Evolutionary conservation across 2,113 vertebrate genomes (phyloP).

Genomic region (Microcebus lehilahytsara): DNA sequence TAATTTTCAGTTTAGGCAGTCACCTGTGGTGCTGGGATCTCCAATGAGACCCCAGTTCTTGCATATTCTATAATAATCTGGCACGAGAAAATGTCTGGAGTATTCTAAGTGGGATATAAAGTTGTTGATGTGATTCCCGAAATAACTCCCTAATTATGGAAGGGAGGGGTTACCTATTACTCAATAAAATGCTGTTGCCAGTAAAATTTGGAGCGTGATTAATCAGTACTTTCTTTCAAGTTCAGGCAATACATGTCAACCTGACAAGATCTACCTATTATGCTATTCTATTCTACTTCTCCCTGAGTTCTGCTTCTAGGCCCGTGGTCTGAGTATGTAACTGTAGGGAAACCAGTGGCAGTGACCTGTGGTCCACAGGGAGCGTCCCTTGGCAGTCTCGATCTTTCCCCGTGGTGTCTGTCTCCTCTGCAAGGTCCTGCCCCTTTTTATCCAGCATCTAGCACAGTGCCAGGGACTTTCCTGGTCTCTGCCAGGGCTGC

Average conservation of each 20-base stretch:
- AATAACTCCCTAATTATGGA: background rate
- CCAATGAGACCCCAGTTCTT: background rate
- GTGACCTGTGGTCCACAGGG: background rate
- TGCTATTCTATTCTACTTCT: background rate
- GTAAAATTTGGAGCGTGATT: background rate
- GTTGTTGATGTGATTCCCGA: background rate
- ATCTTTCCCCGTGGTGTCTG: background rate
- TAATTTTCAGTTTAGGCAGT: background rate
- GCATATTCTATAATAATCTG: background rate
- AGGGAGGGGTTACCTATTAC: constrained; percentile 11
- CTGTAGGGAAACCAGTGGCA: background rate
- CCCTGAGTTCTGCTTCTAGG: background rate
- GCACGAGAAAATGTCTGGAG: background rate
- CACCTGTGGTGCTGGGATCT: background rate
- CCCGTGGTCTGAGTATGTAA: background rate
- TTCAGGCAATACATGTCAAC: background rate
- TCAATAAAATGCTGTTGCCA: background rate
- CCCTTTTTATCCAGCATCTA: background rate
- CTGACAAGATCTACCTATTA: background rate
- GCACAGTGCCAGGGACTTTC: background rate
- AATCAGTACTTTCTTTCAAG: background rate
- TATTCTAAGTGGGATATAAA: background rate
- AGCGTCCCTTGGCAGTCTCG: no score
- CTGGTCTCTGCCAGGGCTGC: background rate
- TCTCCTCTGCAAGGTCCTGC: background rate